Evolutionary conservation across 2,888 invertebrate species (phyloP).

Genomic region (Caenorhabditis sp.): DNA sequence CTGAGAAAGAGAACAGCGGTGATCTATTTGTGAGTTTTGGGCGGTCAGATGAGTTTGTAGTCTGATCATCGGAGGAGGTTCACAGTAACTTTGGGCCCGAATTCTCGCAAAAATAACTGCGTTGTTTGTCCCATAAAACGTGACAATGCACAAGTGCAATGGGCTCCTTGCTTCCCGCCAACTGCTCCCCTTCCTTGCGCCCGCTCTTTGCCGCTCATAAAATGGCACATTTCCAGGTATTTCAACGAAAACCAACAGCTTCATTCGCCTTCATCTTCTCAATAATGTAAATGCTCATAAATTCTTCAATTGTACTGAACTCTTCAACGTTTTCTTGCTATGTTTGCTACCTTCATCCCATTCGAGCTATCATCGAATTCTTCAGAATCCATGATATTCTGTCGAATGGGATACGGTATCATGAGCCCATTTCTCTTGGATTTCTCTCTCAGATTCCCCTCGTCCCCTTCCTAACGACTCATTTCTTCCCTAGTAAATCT

Average conservation of each 20-base stretch:
- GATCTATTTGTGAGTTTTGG: no score
- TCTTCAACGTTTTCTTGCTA: no score
- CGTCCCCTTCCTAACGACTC: no score
- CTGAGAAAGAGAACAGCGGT: background rate
- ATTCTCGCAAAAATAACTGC: background rate
- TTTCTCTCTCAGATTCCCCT: no score
- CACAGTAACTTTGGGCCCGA: background rate
- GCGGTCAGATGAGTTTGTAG: no score
- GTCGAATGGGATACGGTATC: no score
- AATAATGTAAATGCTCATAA: no score
- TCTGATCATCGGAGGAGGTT: background rate
- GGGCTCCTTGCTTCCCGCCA: slow-evolving; percentile 4
- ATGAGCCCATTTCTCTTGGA: no score
- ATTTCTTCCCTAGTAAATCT: background rate
- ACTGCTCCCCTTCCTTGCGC: slow-evolving; percentile 11
- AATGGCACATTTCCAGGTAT: slow-evolving; percentile 24
- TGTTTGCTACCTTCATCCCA: no score
- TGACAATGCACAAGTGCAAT: slow-evolving; percentile 52
- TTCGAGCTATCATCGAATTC: no score
- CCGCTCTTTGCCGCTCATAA: slow-evolving; percentile 9
- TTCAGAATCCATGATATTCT: background rate
- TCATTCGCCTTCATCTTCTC: slow-evolving; percentile 28
- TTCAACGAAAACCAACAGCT: slow-evolving; percentile 18
- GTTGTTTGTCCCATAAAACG: slow-evolving; percentile 53
- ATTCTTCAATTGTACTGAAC: background rate